Evolutionary conservation across 2,888 invertebrate genomes (phyloP), one percentile per base, ranked within the genome.

Genomic region (Trisateles emortualis): DNA sequence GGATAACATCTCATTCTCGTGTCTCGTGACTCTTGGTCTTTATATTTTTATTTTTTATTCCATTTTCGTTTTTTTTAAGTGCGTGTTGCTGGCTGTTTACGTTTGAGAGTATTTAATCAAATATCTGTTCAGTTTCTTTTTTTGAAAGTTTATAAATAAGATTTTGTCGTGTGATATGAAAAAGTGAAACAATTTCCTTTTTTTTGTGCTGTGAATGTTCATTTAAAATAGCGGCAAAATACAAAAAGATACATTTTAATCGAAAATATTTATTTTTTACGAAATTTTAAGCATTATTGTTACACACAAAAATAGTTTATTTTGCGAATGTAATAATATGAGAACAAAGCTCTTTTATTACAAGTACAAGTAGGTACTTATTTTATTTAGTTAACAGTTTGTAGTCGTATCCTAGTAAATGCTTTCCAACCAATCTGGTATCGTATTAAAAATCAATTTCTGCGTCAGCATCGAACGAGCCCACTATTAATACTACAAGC

Each of bases 1-100:
- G n/a, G 81, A 84, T 84, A 77, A 74, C 77, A 82, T 84, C 82
- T 81, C 67, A 72, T 69, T 71, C 59, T 67, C 61, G 61, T 64
- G 55, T 71, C 64, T 72, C 74, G 66, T 70, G 65, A 66, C 64
- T 67, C n/a, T 42, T 32, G 42, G 58, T 47, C 54, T 59, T 67
- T 49, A 55, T 39, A 47, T 24, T 50, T 53, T 46, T 62, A 50
- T 51, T 51, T 16, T 33, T 53, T 41, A 38, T 52, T 36, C 26
- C 17, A 36, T 47, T 52, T 53, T 61, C 5, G 22, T 57, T 72
- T 65, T 59, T 39, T 54, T 47, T 53, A 50, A 59, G 70, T 66
- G 64, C 69, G 67, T 66, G 57, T 51, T 42, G 42, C 51, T 64
- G 54, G 64, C 32, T 24, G 46, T 65, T 69, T 64, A 49, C 24